Base-by-base conservation (phyloP, 2,113 vertebrate species). In the Gallinago media region DNA sequence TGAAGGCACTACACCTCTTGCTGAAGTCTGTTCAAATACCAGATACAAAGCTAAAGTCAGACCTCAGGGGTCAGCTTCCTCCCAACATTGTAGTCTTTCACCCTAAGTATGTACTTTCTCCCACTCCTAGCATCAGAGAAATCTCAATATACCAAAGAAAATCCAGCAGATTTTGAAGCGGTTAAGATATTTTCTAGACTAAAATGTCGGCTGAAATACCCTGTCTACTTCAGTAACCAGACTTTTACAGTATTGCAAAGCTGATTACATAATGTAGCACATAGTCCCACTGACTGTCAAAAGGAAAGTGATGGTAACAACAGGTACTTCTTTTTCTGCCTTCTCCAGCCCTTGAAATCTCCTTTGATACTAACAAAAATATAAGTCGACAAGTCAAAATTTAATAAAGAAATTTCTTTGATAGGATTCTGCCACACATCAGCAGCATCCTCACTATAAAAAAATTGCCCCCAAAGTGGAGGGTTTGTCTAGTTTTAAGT, bases 61-160 rank as follows among this genome's bases (percentile, higher is more conserved):
- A 63, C 29, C 74, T 76, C 25, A 66, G 18, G 22, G 20, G 20
- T 20, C 1, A 0, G 8, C 2, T 0, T 32, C 25, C 26, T 77
- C 36, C 56, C 42, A 50, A 4, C 20, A 15, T 2, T 12, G n/a
- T 1, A 5, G 16, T 52, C 27, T 56, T 58, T 25, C 40, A 66
- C 31, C 8, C 1, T 8, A 70, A 88, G 27, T 8, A 16, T 1
- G 1, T 50, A 15, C 16, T 63, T 72, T 34, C 56, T 44, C 56
- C 29, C 16, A 12, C 4, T 82, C 56, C 62, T 67, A 44, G 72
- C 40, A 61, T 46, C 8, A 67, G 61, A 70, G 56, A 78, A 85
- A 75, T 55, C 56, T 55, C 66, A 55, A n/a, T 23, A 36, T 19
- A 34, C 20, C 34, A 31, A 66, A 92, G 38, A 17, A 92, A 82